Evolutionary conservation across 2,888 invertebrate genomes (phyloP).

Genomic region (Rhorus exstirpatorius): DNA sequence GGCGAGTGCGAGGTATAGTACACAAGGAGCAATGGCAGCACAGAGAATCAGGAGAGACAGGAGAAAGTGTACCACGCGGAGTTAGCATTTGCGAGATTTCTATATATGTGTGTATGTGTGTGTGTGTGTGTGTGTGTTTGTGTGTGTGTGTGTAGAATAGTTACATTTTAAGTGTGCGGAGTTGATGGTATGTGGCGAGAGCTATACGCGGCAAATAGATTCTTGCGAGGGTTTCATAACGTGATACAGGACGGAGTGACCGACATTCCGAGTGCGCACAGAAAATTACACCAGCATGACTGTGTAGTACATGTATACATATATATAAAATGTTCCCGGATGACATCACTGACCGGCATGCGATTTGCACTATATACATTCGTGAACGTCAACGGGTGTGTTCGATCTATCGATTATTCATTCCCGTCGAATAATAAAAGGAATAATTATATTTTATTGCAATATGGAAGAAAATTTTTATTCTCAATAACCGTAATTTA

Average conservation of each 20-base stretch:
- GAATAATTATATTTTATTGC: slow-evolving; percentile 1
- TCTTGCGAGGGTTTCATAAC: slow-evolving; percentile 83
- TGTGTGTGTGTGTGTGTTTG: background rate
- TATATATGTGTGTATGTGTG: background rate
- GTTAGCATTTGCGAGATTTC: slow-evolving; percentile 28
- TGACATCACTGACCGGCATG: slow-evolving; percentile 79
- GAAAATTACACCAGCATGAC: slow-evolving; percentile 78
- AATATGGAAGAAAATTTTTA: too few relatives aligned
- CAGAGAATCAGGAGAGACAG: slow-evolving; percentile 50
- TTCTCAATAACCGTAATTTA: background rate
- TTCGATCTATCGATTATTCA: slow-evolving; percentile 54
- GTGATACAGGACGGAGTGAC: slow-evolving; percentile 77
- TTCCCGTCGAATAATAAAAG: slow-evolving; percentile 1
- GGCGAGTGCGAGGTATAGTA: slow-evolving; percentile 25
- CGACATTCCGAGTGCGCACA: slow-evolving; percentile 80
- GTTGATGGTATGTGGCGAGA: slow-evolving; percentile 38
- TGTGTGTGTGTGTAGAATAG: slow-evolving; percentile 19
- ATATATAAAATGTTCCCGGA: slow-evolving; percentile 70
- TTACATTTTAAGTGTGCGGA: slow-evolving; percentile 53
- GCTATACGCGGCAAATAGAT: slow-evolving; percentile 76
- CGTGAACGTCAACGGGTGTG: slow-evolving; percentile 17
- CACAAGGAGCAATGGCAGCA: slow-evolving; percentile 43
- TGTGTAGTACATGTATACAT: background rate
- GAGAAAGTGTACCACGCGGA: slow-evolving; percentile 81
- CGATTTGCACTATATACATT: slow-evolving; percentile 41